Evolutionary conservation across 2,888 invertebrate genomes (phyloP).

Genomic region (Drosophila vallismaia): DNA sequence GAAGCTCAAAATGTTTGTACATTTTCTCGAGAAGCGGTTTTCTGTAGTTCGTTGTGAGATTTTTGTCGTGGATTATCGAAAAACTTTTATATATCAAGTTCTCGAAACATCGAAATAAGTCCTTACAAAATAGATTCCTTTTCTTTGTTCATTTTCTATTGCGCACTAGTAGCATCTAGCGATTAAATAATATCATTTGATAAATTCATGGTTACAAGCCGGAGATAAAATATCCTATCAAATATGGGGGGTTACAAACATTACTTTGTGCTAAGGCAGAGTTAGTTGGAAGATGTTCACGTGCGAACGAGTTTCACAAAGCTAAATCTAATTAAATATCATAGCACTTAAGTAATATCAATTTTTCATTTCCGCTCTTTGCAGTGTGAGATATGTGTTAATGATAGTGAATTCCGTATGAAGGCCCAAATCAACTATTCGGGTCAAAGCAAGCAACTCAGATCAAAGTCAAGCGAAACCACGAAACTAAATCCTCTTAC

Average conservation of each 20-base stretch:
- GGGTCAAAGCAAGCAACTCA: constrained; percentile 45
- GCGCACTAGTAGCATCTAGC: constrained; percentile 13
- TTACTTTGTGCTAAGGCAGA: constrained; percentile 75
- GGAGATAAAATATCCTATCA: constrained; percentile 43
- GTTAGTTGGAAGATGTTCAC: constrained; percentile 73
- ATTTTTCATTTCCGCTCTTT: constrained; percentile 38
- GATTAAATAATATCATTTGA: constrained; percentile 32
- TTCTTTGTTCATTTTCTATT: constrained; percentile 5
- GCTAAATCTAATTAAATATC: constrained; percentile 56
- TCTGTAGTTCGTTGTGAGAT: constrained; percentile 56
- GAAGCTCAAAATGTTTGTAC: constrained; percentile 60
- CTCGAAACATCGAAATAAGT: too few species aligned
- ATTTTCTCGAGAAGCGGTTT: constrained; percentile 45
- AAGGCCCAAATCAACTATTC: constrained; percentile 40
- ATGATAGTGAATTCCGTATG: constrained; percentile 37
- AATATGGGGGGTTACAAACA: constrained; percentile 60
- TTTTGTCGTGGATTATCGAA: constrained; percentile 37
- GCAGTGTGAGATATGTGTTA: constrained; percentile 69
- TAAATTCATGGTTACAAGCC: constrained; percentile 35
- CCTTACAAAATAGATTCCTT: constrained; percentile 65
- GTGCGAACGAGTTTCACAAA: constrained; percentile 41
- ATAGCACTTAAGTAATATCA: constrained; percentile 64
- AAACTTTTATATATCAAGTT: constrained; percentile 51
- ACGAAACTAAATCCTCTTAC: constrained; percentile 49
- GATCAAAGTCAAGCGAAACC: constrained; percentile 2